Percentiles rank a stretch among this genome's conserved stretches.
These are phyloP conservation scores for Achroia grisella DNA, from an alignment of 1,140 invertebrate species.

Conservation along the genomic window DNA sequence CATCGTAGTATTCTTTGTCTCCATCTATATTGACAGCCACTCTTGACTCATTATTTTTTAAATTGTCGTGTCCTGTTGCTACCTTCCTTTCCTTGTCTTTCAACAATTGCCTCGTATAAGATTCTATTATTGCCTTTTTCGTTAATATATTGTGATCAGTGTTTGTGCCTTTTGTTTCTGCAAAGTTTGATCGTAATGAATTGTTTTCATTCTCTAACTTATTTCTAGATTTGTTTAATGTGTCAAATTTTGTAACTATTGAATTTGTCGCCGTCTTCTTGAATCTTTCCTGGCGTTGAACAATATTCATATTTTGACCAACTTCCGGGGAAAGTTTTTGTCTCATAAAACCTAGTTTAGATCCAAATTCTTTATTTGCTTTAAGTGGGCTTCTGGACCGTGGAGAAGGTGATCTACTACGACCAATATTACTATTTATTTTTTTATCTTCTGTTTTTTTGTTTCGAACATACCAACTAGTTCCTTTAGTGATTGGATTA, in stretches of 20 bases:
- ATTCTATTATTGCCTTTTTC: slow-evolving; percentile 40
- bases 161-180: slow-evolving; percentile 12
- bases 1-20: slow-evolving; percentile 39
- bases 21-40: slow-evolving; percentile 48
- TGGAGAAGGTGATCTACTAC: too few species aligned
- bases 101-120: slow-evolving; percentile 21
- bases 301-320: not conserved
- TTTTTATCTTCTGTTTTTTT: too few species aligned
- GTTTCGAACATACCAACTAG: too few species aligned
- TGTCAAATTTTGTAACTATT: not conserved
- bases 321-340: too few species aligned
- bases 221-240: not conserved
- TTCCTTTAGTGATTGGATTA: too few species aligned
- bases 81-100: slow-evolving; percentile 7
- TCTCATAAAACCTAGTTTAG: too few species aligned
- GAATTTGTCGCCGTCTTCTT: not conserved
- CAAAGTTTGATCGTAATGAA: slow-evolving; percentile 2
- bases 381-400: too few species aligned
- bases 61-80: not conserved
- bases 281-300: not conserved
- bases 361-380: too few species aligned
- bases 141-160: slow-evolving; percentile 10
- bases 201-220: not conserved
- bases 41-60: slow-evolving; percentile 20
- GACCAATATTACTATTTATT: too few species aligned